A percentile compares a stretch with the other conserved stretches of the same genome.
Evolutionary conservation across 2,113 vertebrate genomes (phyloP).

Genomic region (Leiothrix lutea): DNA sequence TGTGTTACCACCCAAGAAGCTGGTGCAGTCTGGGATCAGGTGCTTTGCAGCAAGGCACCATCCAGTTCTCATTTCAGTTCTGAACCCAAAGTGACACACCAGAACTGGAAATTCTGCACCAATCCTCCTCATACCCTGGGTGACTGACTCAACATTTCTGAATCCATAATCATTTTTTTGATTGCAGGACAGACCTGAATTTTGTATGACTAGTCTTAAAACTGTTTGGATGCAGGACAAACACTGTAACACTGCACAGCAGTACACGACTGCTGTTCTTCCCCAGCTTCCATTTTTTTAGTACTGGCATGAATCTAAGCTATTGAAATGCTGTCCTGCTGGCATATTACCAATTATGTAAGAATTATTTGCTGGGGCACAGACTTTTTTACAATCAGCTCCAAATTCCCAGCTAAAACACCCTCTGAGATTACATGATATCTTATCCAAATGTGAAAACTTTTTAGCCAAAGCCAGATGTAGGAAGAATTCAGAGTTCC

Average conservation of each 20-base stretch:
- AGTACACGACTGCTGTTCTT: fast-evolving
- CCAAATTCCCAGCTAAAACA: not conserved
- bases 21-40: not conserved
- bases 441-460: not conserved
- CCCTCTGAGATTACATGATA: not conserved
- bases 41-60: not conserved
- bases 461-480: not conserved
- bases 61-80: not conserved
- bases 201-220: not conserved
- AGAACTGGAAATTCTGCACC: not conserved
- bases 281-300: not conserved
- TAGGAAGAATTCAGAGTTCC: not conserved
- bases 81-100: not conserved
- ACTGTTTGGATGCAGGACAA: not conserved
- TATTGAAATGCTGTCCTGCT: not conserved
- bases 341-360: not conserved
- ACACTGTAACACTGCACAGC: not conserved
- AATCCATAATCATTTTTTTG: not conserved
- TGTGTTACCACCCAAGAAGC: not conserved
- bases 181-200: not conserved
- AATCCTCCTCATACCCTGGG: not conserved
- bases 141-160: not conserved
- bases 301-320: not conserved
- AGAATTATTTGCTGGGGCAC: not conserved
- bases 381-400: not conserved